Percentiles rank a stretch among this genome's conserved stretches.
These are phyloP conservation scores for Adoxophyes honmai DNA, from an alignment of 1,140 invertebrate genomes.

Conservation along the genomic window DNA sequence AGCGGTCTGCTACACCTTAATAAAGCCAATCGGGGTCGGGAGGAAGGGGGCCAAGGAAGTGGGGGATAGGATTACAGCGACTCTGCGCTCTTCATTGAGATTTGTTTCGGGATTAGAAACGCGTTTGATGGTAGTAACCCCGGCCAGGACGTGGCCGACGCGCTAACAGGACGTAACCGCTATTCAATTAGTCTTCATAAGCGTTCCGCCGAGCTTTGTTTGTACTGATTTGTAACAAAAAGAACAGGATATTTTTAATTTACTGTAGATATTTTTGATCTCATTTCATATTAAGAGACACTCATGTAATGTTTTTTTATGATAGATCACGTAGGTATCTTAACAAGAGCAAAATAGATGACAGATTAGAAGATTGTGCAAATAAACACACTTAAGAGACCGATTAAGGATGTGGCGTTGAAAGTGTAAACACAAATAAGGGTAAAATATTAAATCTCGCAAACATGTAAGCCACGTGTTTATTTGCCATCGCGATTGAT, in stretches of 20 bases:
- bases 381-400: slow-evolving; percentile 60
- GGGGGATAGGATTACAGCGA: slow-evolving; percentile 56
- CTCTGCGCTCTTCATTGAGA: slow-evolving; percentile 72
- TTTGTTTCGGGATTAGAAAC: slow-evolving; percentile 72
- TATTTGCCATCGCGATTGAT: slow-evolving; percentile 37
- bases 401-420: slow-evolving; percentile 42
- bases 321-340: too few relatives aligned
- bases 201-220: neutral
- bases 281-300: too few relatives aligned
- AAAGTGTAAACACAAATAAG: slow-evolving; percentile 52
- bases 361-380: slow-evolving; percentile 14
- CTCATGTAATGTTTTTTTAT: too few relatives aligned
- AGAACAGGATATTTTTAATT: too few relatives aligned
- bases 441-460: slow-evolving; percentile 41
- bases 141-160: slow-evolving; percentile 4
- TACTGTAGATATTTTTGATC: too few relatives aligned
- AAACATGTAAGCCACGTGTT: slow-evolving; percentile 34
- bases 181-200: slow-evolving; percentile 16
- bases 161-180: slow-evolving; percentile 14
- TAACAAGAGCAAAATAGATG: neutral
- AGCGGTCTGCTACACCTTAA: slow-evolving; percentile 75
- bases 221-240: neutral
- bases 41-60: slow-evolving; percentile 26
- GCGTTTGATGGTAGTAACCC: slow-evolving; percentile 56
- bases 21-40: slow-evolving; percentile 68